Conservation (phyloP, 2,113 vertebrate genomes). For the rat (Rattus norvegicus) region DNA sequence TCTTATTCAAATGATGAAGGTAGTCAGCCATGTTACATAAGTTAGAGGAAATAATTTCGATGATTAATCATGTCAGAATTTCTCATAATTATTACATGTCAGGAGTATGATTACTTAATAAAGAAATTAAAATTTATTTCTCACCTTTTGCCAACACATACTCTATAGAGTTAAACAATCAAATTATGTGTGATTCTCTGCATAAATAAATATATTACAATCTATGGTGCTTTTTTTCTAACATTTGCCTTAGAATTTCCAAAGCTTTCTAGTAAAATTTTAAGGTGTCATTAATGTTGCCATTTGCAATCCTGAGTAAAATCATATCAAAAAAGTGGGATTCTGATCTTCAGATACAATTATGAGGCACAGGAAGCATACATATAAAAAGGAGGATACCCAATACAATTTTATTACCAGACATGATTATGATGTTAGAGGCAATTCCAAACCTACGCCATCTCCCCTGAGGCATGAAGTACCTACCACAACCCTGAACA, state of each 20-base stretch:
- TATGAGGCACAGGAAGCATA: neutral
- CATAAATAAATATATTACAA: neutral
- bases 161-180: neutral
- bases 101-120: neutral
- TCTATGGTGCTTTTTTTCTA: neutral
- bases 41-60: neutral
- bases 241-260: neutral
- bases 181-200: neutral
- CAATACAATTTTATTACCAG: neutral
- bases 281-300: neutral
- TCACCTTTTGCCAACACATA: neutral
- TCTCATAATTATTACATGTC: neutral
- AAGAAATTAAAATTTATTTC: neutral
- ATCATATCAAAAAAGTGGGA: neutral
- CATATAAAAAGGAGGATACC: neutral
- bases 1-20: neutral
- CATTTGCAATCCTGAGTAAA: neutral
- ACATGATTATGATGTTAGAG: neutral
- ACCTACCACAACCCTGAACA: neutral
- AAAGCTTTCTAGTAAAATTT: neutral
- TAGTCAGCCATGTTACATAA: neutral
- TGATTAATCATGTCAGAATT: constrained; percentile 1
- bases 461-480: neutral
- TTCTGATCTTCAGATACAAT: neutral
- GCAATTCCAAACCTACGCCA: neutral